Base-by-base conservation (phyloP, 1,140 invertebrate species). In the Sycophaga agraensis region DNA sequence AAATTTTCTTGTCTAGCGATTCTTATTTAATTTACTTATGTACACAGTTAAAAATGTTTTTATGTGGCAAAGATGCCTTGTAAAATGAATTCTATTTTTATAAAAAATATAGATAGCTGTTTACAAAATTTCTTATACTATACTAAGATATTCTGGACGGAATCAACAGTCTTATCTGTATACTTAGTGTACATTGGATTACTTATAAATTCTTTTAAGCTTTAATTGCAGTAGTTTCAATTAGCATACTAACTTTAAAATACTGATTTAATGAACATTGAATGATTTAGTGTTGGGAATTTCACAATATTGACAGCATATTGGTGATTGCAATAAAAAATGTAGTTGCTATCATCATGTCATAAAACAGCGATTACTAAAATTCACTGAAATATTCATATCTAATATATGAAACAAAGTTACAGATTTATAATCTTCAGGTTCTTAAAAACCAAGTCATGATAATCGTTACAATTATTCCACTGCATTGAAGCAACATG, bases 111-210 rank as follows among this genome's bases (percentile, higher is more conserved):
- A n/a, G n/a, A n/a, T n/a, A n/a, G 11, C 28, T 6, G 28, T 31
- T 6, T 31, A 31, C 11, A 6, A 31, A 6, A 11, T 31, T 31
- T 31, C 4, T 31, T 31, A 4, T 31, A 31, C 11, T 31, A 31
- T 12, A 57, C 56, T 37, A 40, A 22, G 28, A 55, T 51, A 63
- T 24, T 63, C 28, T 65, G 65, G 62, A 72, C 64, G 68, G 68
- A 49, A 63, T 62, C 43, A 42, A 53, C 65, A 70, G 62, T 70
- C 63, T 70, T 64, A 59, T 63, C 31, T 51, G 40, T 26, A 54
- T 54, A 16, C 37, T 59, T 43, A 51, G 35, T 59, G 39, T 43
- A 51, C 48, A 28, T 59, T 12, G n/a, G n/a, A n/a, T n/a, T n/a
- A n/a, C n/a, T n/a, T n/a, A n/a, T n/a, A n/a, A n/a, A n/a, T n/a